Percentiles rank a stretch among this genome's conserved stretches.
Conservation (phyloP, 1,140 invertebrate species). For the Planococcus citri region DNA sequence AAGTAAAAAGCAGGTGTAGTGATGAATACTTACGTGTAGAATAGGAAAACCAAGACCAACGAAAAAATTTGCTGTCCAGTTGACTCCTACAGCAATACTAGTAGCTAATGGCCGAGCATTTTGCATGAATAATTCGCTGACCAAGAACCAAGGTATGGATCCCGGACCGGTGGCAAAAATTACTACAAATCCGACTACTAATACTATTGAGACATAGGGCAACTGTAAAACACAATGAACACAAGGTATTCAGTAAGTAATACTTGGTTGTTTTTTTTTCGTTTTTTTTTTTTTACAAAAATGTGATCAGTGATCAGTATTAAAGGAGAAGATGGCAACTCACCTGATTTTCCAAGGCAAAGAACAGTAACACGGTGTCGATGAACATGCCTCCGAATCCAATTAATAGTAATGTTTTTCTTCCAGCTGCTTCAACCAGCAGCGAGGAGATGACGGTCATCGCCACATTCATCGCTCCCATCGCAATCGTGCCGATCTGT, state of each 20-base stretch:
- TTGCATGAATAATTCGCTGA: conserved; percentile 70
- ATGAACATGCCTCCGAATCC: conserved; percentile 63
- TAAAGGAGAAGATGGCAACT: too few species aligned
- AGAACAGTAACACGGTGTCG: conserved; percentile 51
- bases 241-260: too few species aligned
- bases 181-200: conserved; percentile 71
- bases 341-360: too few species aligned
- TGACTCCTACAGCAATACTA: conserved; percentile 64
- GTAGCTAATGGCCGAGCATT: conserved; percentile 64
- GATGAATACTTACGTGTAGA: conserved; percentile 47
- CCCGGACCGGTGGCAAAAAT: conserved; percentile 68
- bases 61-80: conserved; percentile 78
- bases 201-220: conserved; percentile 55
- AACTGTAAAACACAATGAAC: conserved; percentile 26
- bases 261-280: too few species aligned
- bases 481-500: conserved; percentile 70
- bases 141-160: conserved; percentile 91
- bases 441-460: conserved; percentile 76
- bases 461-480: conserved; percentile 74
- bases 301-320: too few species aligned
- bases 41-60: conserved; percentile 63
- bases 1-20: too few species aligned
- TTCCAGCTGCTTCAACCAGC: conserved; percentile 69
- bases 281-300: too few species aligned
- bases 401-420: conserved; percentile 62